Conservation (phyloP, 2,113 vertebrate species). For the Xenotilapia leptura region DNA sequence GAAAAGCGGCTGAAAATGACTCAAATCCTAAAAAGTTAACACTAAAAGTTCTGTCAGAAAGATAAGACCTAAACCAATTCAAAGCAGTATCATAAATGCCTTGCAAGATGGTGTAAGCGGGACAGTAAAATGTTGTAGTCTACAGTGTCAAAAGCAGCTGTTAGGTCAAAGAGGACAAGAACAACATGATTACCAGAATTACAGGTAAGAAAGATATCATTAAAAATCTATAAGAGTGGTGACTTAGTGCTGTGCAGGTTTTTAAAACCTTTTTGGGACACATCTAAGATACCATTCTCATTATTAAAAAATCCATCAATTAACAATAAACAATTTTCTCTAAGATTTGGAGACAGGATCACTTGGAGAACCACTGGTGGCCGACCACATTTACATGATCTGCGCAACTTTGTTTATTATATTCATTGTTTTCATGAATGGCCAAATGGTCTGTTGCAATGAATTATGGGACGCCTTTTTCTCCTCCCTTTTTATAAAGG, state of each 20-base stretch:
- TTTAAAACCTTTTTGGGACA: not conserved
- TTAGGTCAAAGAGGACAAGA: too few species aligned
- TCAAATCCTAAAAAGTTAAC: too few species aligned
- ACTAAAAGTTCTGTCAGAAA: too few species aligned
- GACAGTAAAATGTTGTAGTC: too few species aligned
- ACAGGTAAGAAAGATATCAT: not conserved
- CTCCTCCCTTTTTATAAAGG: not conserved
- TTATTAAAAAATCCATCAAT: not conserved
- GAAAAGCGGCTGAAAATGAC: too few species aligned
- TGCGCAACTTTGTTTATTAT: not conserved
- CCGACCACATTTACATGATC: too few species aligned
- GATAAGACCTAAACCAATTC: too few species aligned
- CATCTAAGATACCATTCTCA: not conserved
- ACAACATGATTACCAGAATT: too few species aligned
- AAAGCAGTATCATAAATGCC: too few species aligned
- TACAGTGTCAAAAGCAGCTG: too few species aligned
- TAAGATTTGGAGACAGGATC: not conserved
- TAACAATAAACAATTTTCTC: not conserved
- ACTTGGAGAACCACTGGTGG: too few species aligned
- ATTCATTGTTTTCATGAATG: not conserved
- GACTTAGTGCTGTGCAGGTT: not conserved
- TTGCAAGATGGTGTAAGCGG: too few species aligned
- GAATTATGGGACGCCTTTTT: not conserved
- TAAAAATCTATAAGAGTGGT: not conserved
- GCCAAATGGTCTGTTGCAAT: not conserved